phyloP scores from a whole-genome alignment of 2,113 vertebrate genomes.

The Bubo bubo region DNA sequence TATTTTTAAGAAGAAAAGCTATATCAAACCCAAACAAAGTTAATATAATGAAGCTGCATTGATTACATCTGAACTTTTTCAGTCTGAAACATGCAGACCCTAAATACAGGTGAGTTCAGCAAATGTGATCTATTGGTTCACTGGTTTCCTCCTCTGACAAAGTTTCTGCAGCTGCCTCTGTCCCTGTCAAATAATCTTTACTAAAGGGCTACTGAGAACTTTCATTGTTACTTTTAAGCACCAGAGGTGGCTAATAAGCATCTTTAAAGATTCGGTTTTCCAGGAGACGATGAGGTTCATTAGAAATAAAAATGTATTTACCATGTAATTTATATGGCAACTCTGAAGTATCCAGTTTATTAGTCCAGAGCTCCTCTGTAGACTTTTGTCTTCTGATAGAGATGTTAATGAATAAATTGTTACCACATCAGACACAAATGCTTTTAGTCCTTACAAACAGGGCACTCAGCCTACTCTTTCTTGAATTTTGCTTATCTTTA shows the following conservation, averaged over 20 bases:
- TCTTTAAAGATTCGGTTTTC: slow-evolving; percentile 24
- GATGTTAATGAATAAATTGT: background rate
- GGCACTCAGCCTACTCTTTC: background rate
- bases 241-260: background rate
- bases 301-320: slow-evolving; percentile 28
- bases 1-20: background rate
- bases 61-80: background rate
- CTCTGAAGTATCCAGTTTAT: background rate
- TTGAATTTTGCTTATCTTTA: background rate
- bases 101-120: background rate
- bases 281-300: background rate
- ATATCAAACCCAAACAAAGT: background rate
- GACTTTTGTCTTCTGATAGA: background rate
- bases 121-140: background rate
- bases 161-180: background rate
- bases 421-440: background rate
- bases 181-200: background rate
- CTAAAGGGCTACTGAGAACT: background rate
- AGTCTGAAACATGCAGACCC: background rate
- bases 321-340: background rate
- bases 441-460: background rate
- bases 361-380: background rate
- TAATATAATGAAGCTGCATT: background rate
- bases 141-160: background rate
- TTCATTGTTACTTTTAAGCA: background rate